Percentiles rank a stretch among this genome's conserved stretches.
Conservation (phyloP, 2,113 vertebrate genomes). For the Pampusana beccarii region DNA sequence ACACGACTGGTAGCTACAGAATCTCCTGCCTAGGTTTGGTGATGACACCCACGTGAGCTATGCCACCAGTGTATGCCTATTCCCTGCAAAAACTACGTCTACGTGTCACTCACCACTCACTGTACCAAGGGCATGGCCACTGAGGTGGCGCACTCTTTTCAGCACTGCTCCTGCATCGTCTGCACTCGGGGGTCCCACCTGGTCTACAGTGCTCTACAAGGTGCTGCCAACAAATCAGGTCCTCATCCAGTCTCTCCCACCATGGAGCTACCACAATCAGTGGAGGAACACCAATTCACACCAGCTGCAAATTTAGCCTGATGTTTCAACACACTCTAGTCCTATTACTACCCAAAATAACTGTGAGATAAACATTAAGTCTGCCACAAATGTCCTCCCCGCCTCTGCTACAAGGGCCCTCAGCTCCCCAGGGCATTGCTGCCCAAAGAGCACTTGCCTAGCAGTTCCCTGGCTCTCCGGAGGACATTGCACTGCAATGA, state of each 20-base stretch:
- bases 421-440: background rate
- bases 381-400: background rate
- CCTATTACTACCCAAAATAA: background rate
- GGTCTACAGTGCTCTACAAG: background rate
- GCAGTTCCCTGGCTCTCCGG: background rate
- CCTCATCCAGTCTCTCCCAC: background rate
- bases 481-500: background rate
- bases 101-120: rapidly evolving
- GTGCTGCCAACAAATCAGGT: background rate
- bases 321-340: background rate
- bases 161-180: background rate
- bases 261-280: background rate
- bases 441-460: background rate
- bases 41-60: background rate
- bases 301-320: background rate
- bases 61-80: rapidly evolving
- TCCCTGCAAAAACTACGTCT: background rate
- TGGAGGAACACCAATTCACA: background rate
- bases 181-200: background rate
- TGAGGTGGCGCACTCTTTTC: background rate
- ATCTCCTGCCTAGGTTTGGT: background rate
- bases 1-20: background rate
- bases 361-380: rapidly evolving
- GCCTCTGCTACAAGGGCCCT: background rate
- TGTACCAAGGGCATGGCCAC: background rate